Percentiles rank a stretch among this genome's conserved stretches.
phyloP scores from a whole-genome alignment of 2,888 invertebrate species.

The Lissocephala sabroskyi region DNA sequence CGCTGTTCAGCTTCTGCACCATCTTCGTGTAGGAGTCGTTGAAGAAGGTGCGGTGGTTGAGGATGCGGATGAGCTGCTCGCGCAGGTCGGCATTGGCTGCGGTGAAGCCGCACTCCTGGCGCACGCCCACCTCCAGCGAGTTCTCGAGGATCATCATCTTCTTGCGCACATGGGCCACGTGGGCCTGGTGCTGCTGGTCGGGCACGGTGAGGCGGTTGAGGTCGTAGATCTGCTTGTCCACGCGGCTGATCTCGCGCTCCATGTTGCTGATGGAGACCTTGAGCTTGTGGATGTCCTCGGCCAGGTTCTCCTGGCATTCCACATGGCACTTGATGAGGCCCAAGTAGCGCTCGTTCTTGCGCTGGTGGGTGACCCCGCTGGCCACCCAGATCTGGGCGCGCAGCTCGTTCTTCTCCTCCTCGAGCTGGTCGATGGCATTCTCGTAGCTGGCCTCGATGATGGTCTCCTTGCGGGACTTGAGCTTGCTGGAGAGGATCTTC shows the following conservation, averaged over 20 bases:
- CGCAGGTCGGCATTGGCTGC: constrained; percentile 61
- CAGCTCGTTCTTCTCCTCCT: constrained; percentile 62
- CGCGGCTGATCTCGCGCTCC: constrained; percentile 63
- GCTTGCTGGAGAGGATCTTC: constrained; percentile 59
- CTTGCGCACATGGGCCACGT: constrained; percentile 55
- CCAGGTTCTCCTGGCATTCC: constrained; percentile 64
- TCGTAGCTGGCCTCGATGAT: constrained; percentile 62
- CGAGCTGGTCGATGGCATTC: constrained; percentile 58
- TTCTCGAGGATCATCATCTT: constrained; percentile 66
- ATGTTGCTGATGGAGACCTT: constrained; percentile 60
- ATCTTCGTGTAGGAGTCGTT: constrained; percentile 68
- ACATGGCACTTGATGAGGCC: constrained; percentile 62
- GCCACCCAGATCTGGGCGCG: constrained; percentile 69
- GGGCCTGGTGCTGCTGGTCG: constrained; percentile 64
- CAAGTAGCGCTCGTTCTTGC: constrained; percentile 46
- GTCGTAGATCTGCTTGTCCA: constrained; percentile 64
- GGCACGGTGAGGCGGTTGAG: constrained; percentile 67
- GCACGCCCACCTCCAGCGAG: constrained; percentile 65
- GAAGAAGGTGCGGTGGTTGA: constrained; percentile 66
- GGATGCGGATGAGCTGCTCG: constrained; percentile 58
- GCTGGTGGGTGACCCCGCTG: constrained; percentile 52
- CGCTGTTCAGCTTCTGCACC: constrained; percentile 66
- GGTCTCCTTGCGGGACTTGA: constrained; percentile 60
- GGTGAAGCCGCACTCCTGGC: constrained; percentile 67
- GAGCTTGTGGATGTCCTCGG: constrained; percentile 57